Evolutionary conservation across 2,888 invertebrate genomes (phyloP), one percentile per base, ranked within the genome.

Genomic region (Torymus texanus): DNA sequence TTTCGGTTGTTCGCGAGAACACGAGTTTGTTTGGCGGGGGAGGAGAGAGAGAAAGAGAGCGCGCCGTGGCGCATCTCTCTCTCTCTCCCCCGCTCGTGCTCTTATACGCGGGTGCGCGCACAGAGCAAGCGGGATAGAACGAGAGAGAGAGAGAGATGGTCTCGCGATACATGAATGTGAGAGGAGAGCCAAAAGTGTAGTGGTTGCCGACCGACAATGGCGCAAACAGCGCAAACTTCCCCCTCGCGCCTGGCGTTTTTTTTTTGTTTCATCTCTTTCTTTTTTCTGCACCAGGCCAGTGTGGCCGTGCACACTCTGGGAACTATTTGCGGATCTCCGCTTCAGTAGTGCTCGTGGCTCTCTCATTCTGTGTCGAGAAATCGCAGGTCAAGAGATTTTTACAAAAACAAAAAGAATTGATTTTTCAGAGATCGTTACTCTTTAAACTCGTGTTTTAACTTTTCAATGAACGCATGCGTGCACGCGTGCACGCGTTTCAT

Each of bases 11-110:
- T 75, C 72, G 55, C 71, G 72, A 58, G 63, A 79, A 79, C 84
- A 84, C 84, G 85, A 85, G 84, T 86, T 85, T 86, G 85, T 86
- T 87, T 85, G 85, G 86, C 83, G 51, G 51, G 55, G 29, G 29
- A 29, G 29, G 29, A 29, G 29, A 29, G 24, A 24, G 29, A 29
- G 29, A 29, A 29, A 29, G 29, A 29, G 29, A 29, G 29, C 29
- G 29, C 29, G 56, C 55, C 18, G 18, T 18, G 56, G 24, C 61
- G 56, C 67, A 66, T 78, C 62, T 71, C 51, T 21, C 73, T 18
- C 63, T 63, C 71, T n/a, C n/a, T n/a, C n/a, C 24, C 50, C n/a
- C n/a, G 11, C 18, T 18, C n/a, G n/a, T 51, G 84, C 85, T 84
- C 83, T 87, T 85, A 86, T 87, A 85, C 86, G 29, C 29, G 29